A percentile compares a stretch with the other conserved stretches of the same genome.
phyloP scores from a whole-genome alignment of 2,113 vertebrate species.

The Cercopithecus mona region DNA sequence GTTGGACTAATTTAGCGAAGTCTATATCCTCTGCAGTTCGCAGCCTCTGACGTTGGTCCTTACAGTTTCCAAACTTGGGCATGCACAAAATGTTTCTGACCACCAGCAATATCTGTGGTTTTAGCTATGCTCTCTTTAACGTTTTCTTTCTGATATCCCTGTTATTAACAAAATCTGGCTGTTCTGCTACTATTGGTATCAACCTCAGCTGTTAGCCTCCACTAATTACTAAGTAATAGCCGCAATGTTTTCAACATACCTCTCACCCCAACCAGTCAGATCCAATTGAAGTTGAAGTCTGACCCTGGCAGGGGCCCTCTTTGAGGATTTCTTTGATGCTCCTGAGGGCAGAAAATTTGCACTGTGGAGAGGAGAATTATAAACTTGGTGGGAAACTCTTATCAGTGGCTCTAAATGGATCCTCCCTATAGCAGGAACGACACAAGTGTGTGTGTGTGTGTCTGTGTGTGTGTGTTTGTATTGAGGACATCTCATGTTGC shows the following conservation, averaged over 20 bases:
- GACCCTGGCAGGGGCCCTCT: background rate
- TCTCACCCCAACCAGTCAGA: background rate
- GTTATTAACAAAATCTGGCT: background rate
- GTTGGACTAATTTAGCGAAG: background rate
- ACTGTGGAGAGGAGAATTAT: background rate
- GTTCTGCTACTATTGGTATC: background rate
- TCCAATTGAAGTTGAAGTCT: background rate
- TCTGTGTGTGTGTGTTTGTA: background rate
- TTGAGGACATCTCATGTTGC: background rate
- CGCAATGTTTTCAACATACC: background rate
- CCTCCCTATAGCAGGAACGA: background rate
- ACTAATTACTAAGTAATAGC: background rate
- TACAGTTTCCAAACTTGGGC: background rate
- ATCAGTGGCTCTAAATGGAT: background rate
- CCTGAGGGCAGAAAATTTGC: background rate
- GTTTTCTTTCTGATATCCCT: background rate
- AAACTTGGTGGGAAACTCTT: background rate
- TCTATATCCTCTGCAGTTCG: background rate
- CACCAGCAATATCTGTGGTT: background rate
- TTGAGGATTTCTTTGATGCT: background rate
- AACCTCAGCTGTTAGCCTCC: background rate
- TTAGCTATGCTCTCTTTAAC: background rate
- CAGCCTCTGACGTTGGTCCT: background rate
- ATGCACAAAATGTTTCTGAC: background rate
- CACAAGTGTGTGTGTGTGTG: background rate